A percentile compares a stretch with the other conserved stretches of the same genome.
Conservation (phyloP, 1,140 invertebrate genomes). For the Drosophila murphyi region DNA sequence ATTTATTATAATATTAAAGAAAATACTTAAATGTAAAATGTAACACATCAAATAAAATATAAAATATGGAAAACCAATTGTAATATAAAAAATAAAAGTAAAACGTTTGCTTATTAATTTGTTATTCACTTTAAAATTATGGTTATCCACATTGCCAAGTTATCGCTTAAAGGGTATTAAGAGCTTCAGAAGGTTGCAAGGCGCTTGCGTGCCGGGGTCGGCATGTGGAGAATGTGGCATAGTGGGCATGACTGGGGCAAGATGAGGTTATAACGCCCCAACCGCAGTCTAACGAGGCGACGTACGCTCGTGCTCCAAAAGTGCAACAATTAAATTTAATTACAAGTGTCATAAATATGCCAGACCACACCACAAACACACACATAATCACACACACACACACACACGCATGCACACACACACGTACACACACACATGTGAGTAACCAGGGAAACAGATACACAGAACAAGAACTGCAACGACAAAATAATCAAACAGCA, state of each 20-base stretch:
- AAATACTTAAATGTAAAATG: too few species aligned
- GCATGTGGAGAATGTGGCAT: slow-evolving; percentile 1
- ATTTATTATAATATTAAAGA: too few species aligned
- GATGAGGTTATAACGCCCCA: slow-evolving; percentile 62
- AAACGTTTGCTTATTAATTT: too few species aligned
- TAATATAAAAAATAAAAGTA: too few species aligned
- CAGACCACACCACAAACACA: slow-evolving; percentile 50
- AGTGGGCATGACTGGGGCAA: slow-evolving; percentile 24
- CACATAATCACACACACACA: slow-evolving; percentile 5
- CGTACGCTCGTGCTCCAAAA: slow-evolving; percentile 56
- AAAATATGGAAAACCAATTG: too few species aligned
- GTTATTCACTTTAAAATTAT: too few species aligned
- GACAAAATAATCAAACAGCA: slow-evolving; percentile 78
- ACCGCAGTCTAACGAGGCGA: slow-evolving; percentile 62
- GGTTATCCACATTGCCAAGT: not conserved
- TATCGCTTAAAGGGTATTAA: slow-evolving; percentile 8
- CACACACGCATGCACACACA: not conserved
- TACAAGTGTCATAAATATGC: slow-evolving; percentile 82
- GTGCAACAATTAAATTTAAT: slow-evolving; percentile 83
- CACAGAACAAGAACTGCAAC: slow-evolving; percentile 34
- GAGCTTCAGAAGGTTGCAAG: slow-evolving; percentile 24
- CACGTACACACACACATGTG: not conserved
- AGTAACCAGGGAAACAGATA: not conserved
- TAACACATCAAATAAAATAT: too few species aligned
- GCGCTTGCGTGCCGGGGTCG: slow-evolving; percentile 32